Base-by-base conservation (phyloP, 1,140 invertebrate genomes). In the Araneus ventricosus region DNA sequence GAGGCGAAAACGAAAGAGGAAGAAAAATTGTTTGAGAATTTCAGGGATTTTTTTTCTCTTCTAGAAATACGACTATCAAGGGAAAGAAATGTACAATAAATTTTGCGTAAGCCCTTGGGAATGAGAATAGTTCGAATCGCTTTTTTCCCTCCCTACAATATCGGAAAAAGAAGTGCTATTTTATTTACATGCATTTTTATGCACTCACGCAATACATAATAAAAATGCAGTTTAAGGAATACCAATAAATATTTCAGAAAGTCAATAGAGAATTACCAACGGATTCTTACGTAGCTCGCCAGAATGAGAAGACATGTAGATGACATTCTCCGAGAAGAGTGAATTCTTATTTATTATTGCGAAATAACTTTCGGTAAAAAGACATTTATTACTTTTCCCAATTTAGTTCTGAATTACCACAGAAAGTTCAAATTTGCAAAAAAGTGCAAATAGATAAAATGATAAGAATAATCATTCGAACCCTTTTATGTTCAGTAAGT, bases 21-120 rank as follows among this genome's bases (percentile, higher is more conserved):
- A 75, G 30, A 75, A 75, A 75, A 75, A 67, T 30, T n/a, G 63
- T 67, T 67, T 67, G 63, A 30, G 67, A 75, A 34, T 75, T 75
- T 75, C 30, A 34, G 24, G 22, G 20, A 5, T 37, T 34, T 20
- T 75, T 37, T 37, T 34, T 37, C 4, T 75, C 34, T 75, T 75
- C 27, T 34, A 34, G 67, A 75, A 75, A 75, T 75, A 37, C 67
- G 67, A 75, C 27, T 30, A 75, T 75, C 67, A 75, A 34, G 30
- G 30, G 67, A 34, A 75, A 75, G 67, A 75, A 75, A 75, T 34
- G 30, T 75, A 34, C 67, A 34, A 75, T 75, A 75, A 75, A 75
- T 75, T 75, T 75, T 30, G 27, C 30, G 2, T 75, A 75, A 75
- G 20, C 27, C 34, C 30, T 17, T 37, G 30, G 67, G 67, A 75